phyloP scores from a whole-genome alignment of 2,113 vertebrate species.

The Polyodon spathula region DNA sequence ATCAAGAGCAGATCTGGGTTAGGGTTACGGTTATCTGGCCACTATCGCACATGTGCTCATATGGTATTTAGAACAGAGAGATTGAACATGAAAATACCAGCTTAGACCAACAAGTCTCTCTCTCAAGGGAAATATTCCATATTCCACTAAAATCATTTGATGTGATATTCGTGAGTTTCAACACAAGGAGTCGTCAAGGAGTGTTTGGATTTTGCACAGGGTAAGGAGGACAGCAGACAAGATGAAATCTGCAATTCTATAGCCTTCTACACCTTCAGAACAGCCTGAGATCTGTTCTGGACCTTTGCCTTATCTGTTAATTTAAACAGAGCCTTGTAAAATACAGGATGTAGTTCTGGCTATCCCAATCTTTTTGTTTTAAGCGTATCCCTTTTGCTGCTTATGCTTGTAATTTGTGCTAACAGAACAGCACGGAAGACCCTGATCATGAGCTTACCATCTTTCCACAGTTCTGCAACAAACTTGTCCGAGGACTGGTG shows the following conservation, averaged over 20 bases:
- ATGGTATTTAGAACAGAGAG: not conserved
- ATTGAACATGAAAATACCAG: not conserved
- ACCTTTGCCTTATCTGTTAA: too few relatives aligned
- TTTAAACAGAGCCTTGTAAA: too few relatives aligned
- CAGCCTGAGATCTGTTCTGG: too few relatives aligned
- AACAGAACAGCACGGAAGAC: not conserved
- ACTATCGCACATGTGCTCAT: too few relatives aligned
- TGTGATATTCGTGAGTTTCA: not conserved
- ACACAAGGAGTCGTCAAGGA: not conserved
- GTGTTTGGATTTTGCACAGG: not conserved
- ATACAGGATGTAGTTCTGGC: too few relatives aligned
- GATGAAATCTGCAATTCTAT: too few relatives aligned
- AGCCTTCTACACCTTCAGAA: too few relatives aligned
- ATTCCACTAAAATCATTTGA: not conserved
- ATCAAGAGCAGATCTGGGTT: too few relatives aligned
- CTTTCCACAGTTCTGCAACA: constrained; percentile 94
- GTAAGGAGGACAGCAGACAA: too few relatives aligned
- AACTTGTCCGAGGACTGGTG: constrained; percentile 95
- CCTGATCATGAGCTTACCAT: constrained; percentile 60
- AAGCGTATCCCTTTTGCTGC: not conserved
- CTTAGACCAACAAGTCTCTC: not conserved
- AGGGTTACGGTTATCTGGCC: too few relatives aligned
- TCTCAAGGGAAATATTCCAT: not conserved
- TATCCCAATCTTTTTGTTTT: not conserved
- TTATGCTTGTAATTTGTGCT: not conserved